Conservation (phyloP, 1,140 invertebrate species). For the Melanaphis sacchari region DNA sequence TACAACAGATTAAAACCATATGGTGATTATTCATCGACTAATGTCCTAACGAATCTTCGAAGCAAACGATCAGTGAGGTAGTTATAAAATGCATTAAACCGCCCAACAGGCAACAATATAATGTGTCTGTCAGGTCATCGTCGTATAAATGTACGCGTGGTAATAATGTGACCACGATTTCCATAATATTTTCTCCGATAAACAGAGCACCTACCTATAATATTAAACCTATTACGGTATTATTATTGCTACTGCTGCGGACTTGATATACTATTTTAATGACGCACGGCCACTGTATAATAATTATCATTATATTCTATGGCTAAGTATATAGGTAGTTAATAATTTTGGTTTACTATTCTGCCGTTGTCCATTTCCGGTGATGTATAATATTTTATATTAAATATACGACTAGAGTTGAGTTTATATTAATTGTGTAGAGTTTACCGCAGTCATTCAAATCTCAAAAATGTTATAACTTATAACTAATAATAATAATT, state of each 20-base stretch:
- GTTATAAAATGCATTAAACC: slow-evolving; percentile 6
- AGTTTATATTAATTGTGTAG: not conserved
- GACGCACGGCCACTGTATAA: not conserved
- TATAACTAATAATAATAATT: not conserved
- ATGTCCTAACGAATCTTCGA: slow-evolving; percentile 1
- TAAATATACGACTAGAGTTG: not conserved
- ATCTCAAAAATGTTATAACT: not conserved
- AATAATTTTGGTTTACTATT: not conserved
- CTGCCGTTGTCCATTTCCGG: not conserved
- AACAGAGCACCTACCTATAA: not conserved
- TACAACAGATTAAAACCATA: not conserved
- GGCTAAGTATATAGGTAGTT: not conserved
- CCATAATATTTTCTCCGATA: slow-evolving; percentile 13
- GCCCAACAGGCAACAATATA: not conserved
- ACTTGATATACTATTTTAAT: not conserved
- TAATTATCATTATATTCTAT: not conserved
- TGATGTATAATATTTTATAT: not conserved
- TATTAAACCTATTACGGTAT: not conserved
- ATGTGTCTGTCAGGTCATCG: not conserved
- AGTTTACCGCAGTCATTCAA: not conserved
- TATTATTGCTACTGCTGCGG: not conserved
- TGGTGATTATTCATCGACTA: slow-evolving; percentile 16
- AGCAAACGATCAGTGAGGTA: not conserved
- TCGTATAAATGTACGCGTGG: not conserved
- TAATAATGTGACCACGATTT: not conserved